A percentile compares a stretch with the other conserved stretches of the same genome.
phyloP scores from a whole-genome alignment of 2,888 invertebrate species.

The Drosophila neutralis region DNA sequence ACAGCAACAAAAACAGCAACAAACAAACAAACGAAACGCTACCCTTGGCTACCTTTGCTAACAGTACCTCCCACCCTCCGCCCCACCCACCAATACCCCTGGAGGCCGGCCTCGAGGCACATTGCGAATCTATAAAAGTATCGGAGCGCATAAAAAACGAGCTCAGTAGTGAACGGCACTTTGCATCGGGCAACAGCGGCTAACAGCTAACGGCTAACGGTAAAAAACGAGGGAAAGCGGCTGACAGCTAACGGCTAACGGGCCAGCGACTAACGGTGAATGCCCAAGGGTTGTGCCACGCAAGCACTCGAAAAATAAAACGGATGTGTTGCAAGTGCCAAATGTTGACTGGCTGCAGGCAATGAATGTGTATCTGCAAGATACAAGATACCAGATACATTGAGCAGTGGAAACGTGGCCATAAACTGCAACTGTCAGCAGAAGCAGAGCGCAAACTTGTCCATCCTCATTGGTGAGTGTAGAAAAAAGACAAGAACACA shows the following conservation, averaged over 20 bases:
- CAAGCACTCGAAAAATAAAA: slow-evolving; percentile 1
- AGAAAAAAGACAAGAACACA: background rate
- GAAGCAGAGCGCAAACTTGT: slow-evolving; percentile 40
- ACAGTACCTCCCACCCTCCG: slow-evolving; percentile 3
- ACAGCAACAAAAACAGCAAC: slow-evolving; percentile 26
- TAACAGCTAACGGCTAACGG: slow-evolving; percentile 24
- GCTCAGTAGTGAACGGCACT: slow-evolving; percentile 85
- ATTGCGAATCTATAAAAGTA: slow-evolving; percentile 84
- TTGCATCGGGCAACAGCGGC: slow-evolving; percentile 63
- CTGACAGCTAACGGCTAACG: slow-evolving; percentile 22
- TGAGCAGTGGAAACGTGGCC: slow-evolving; percentile 11
- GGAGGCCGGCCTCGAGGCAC: slow-evolving; percentile 64
- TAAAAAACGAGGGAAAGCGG: slow-evolving; percentile 5
- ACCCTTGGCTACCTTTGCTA: slow-evolving; percentile 30
- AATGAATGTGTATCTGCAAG: slow-evolving; percentile 19
- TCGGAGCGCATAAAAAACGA: slow-evolving; percentile 82
- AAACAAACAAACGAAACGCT: slow-evolving; percentile 26
- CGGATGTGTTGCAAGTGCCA: slow-evolving; percentile 31
- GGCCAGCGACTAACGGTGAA: slow-evolving; percentile 7
- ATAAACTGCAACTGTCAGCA: slow-evolving; percentile 34
- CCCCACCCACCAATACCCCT: background rate
- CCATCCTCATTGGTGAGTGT: slow-evolving; percentile 49
- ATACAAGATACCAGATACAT: slow-evolving; percentile 42
- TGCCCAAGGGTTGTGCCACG: slow-evolving; percentile 5
- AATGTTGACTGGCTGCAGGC: slow-evolving; percentile 20